Conservation (phyloP, 2,797 vertebrate species). For the Enteromius afrohamiltoni region DNA sequence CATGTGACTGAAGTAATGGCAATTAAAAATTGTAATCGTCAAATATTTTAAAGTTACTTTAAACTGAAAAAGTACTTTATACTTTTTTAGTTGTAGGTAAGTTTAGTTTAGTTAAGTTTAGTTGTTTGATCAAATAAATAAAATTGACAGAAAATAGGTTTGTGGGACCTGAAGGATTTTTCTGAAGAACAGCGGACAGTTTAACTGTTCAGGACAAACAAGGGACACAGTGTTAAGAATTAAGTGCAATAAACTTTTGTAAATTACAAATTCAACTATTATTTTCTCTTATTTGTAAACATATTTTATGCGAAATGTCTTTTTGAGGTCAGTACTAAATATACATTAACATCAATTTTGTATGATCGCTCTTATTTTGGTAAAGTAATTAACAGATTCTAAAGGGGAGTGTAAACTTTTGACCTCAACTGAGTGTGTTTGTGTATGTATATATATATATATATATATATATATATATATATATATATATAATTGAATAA, state of each 20-base stretch:
- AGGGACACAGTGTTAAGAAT: no score
- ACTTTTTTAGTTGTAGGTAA: no score
- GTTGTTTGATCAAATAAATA: no score
- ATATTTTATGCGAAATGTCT: background rate
- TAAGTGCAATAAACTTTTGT: background rate
- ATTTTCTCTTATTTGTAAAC: background rate
- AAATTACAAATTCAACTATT: background rate
- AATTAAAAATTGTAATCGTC: background rate
- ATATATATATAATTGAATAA: background rate
- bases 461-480: no score
- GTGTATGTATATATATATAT: no score
- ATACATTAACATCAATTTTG: background rate
- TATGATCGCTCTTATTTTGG: background rate
- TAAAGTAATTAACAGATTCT: background rate
- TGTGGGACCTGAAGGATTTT: no score
- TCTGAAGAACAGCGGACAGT: background rate
- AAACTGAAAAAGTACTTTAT: no score
- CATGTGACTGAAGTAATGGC: background rate
- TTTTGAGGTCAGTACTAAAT: background rate
- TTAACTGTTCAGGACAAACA: no score
- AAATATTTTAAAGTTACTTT: no score
- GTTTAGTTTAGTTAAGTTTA: no score
- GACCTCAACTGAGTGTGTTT: background rate
- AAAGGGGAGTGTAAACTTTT: background rate
- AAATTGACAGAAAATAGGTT: no score